Evolutionary conservation across 2,113 vertebrate genomes (phyloP).

Genomic region (Urocynchramus pylzowi): DNA sequence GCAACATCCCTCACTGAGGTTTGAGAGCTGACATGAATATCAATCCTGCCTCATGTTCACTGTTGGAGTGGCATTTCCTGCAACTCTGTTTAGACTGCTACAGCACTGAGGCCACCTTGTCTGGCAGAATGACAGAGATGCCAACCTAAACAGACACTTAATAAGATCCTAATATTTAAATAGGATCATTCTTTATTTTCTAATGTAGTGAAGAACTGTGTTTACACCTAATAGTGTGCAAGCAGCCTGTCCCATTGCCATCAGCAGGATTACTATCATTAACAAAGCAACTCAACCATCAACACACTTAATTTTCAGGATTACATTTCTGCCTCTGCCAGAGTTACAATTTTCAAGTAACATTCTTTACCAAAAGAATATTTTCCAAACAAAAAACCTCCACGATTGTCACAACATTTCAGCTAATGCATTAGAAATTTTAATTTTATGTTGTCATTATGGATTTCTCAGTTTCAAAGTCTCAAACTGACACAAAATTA

Average conservation of each 20-base stretch:
- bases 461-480: not conserved
- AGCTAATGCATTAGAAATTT: not conserved
- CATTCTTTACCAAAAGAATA: not conserved
- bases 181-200: not conserved
- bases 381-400: not conserved
- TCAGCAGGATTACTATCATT: not conserved
- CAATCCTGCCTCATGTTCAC: not conserved
- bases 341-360: not conserved
- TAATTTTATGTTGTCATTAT: not conserved
- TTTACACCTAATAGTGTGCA: not conserved
- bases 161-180: not conserved
- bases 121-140: not conserved
- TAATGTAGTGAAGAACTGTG: not conserved
- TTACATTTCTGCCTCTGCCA: not conserved
- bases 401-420: not conserved
- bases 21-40: not conserved
- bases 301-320: not conserved
- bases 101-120: not conserved
- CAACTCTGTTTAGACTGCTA: not conserved
- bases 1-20: not conserved
- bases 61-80: not conserved
- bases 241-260: not conserved
- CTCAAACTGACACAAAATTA: not conserved
- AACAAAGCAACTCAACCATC: not conserved
- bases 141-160: not conserved